Conservation (phyloP, 64 coral and sea anemone species). For the Orbicella faveolata region DNA sequence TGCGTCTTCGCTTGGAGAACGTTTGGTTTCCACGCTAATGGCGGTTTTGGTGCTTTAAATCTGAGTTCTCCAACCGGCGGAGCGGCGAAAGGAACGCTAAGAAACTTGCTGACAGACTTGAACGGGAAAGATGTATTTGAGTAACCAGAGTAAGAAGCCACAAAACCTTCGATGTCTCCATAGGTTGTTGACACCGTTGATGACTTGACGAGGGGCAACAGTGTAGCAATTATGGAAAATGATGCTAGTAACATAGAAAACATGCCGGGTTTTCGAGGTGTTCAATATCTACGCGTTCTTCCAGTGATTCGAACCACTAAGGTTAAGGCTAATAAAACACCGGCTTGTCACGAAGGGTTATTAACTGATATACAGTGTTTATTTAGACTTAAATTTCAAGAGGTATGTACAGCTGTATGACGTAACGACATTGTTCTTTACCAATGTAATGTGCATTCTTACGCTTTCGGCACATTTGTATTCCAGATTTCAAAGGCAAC, state of each 20-base stretch:
- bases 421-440: too few species aligned
- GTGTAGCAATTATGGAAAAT: background rate
- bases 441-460: too few species aligned
- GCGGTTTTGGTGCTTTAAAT: constrained; percentile 22
- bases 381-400: too few species aligned
- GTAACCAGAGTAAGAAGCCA: background rate
- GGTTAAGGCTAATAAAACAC: too few species aligned
- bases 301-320: too few species aligned
- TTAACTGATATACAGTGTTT: too few species aligned
- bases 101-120: constrained; percentile 39
- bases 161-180: constrained; percentile 11
- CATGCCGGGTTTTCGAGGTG: background rate
- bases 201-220: background rate
- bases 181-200: constrained; percentile 8
- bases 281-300: too few species aligned
- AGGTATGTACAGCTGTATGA: too few species aligned
- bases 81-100: constrained; percentile 53
- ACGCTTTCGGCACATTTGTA: too few species aligned
- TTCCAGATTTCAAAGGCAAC: too few species aligned
- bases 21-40: constrained; percentile 28
- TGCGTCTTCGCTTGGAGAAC: background rate
- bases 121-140: background rate
- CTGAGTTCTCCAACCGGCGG: constrained; percentile 45
- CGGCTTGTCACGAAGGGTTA: background rate
- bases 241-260: background rate